phyloP scores from a whole-genome alignment of 35 echinoderm and acorn worm genomes.

The Apostichopus japonicus region DNA sequence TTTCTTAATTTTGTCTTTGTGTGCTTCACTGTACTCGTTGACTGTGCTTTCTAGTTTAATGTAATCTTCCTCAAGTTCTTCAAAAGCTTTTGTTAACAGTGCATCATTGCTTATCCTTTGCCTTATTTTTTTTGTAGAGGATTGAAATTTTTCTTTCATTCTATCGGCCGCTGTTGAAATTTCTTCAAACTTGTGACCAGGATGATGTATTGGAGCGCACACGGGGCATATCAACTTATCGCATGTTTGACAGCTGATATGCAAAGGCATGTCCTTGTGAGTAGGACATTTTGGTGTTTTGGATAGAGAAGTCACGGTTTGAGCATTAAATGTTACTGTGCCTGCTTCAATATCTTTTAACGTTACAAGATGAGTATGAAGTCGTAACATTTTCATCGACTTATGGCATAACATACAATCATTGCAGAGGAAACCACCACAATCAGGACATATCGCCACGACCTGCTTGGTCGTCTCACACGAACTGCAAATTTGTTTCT shows the following conservation, averaged over 20 bases:
- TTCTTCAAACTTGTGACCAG: not conserved
- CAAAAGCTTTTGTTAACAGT: not conserved
- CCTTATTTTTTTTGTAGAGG: not conserved
- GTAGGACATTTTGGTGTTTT: not conserved
- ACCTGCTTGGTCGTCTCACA: not conserved
- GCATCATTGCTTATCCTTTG: too few species aligned
- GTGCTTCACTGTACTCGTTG: not conserved
- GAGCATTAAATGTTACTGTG: not conserved
- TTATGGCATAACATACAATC: not conserved
- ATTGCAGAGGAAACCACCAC: too few species aligned
- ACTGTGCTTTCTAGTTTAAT: not conserved
- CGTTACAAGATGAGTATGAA: too few species aligned
- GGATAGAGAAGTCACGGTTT: not conserved
- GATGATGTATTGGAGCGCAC: conserved; percentile 16
- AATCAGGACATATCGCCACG: not conserved
- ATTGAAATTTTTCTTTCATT: not conserved
- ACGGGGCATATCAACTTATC: not conserved
- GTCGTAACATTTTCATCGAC: not conserved
- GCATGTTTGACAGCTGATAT: not conserved
- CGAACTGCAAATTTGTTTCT: not conserved
- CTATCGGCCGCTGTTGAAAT: not conserved
- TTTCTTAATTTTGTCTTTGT: not conserved
- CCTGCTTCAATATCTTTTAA: too few species aligned
- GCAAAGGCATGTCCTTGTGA: not conserved
- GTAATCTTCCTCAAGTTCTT: not conserved